Evolutionary conservation across 2,888 invertebrate genomes (phyloP), one percentile per base, ranked within the genome.

Genomic region (Cosmopolites sordidus): DNA sequence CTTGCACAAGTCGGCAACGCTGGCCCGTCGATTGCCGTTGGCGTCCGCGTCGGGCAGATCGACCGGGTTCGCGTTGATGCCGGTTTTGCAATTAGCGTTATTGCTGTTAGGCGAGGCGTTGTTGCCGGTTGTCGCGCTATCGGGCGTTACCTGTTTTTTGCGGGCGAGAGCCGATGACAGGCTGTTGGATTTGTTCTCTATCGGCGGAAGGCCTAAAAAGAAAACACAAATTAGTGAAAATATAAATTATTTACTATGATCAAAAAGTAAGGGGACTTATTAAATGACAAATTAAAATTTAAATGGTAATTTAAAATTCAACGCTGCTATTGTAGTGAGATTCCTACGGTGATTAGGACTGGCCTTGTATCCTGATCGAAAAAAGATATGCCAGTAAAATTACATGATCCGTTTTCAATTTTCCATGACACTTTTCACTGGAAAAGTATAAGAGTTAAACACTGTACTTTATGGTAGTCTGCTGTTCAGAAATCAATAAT

Each of bases 1-100:
- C 63, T 79, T 79, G 53, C 81, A 71, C 49, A 82, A 78, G 62
- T 83, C 83, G 1, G 80, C 78, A 3, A 82, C 81, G 3, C 81
- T 78, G 2, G 79, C 70, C 51, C 73, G 77, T 64, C 81, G 81
- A 66, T 83, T 82, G 58, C 76, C 78, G 66, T 82, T 81, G 61
- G 79, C 79, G 18, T 60, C 63, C 33, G 59, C 58, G 14, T 58
- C 51, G 18, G 57, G 78, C 46, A 56, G 48, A 42, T 56, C 52
- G 12, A 47, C 38, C 42, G 39, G 14, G 4, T 33, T 45, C 9
- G 48, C 38, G 12, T 37, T 22, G 15, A 12, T 12, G n/a, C 37
- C 14, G 37, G 3, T 37, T 60, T 66, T 67, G 61, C 64, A 60
- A 64, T 70, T 66, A 67, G 67, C 64, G 63, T 70, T 71, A 67